These are phyloP conservation scores for Hyppa rectilinea DNA, from an alignment of 2,888 invertebrate species.

Conservation along the genomic window DNA sequence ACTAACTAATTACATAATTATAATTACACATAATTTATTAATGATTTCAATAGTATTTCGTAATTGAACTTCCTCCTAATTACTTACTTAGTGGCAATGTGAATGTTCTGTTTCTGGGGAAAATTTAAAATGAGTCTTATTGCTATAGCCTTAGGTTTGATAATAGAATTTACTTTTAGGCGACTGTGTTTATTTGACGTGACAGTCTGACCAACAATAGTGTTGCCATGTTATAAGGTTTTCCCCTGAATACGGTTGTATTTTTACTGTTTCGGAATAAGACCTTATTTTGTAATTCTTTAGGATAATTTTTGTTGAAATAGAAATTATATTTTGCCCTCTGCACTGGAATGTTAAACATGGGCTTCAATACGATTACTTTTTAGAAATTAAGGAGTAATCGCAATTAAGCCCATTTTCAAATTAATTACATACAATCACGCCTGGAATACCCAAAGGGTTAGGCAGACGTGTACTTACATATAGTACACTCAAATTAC, in stretches of 20 bases:
- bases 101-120: conserved; percentile 43
- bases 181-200: conserved; percentile 49
- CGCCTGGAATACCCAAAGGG: too few species aligned
- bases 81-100: conserved; percentile 40
- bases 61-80: conserved; percentile 39
- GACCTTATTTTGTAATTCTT: neutral
- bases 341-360: too few species aligned
- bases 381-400: too few species aligned
- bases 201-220: conserved; percentile 67
- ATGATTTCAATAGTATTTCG: conserved; percentile 2
- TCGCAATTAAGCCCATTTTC: too few species aligned
- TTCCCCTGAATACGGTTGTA: conserved; percentile 15
- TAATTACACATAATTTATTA: neutral
- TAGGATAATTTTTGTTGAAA: neutral
- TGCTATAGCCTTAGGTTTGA: neutral
- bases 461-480: too few species aligned
- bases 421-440: too few species aligned
- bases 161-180: conserved; percentile 41
- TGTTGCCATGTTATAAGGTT: conserved; percentile 65
- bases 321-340: rapidly evolving
- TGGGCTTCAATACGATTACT: too few species aligned
- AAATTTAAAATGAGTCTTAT: conserved; percentile 46
- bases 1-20: conserved; percentile 1
- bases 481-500: too few species aligned
- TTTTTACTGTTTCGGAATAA: neutral